Conservation (phyloP, 2,888 invertebrate genomes). For the Xiphydria camelus region DNA sequence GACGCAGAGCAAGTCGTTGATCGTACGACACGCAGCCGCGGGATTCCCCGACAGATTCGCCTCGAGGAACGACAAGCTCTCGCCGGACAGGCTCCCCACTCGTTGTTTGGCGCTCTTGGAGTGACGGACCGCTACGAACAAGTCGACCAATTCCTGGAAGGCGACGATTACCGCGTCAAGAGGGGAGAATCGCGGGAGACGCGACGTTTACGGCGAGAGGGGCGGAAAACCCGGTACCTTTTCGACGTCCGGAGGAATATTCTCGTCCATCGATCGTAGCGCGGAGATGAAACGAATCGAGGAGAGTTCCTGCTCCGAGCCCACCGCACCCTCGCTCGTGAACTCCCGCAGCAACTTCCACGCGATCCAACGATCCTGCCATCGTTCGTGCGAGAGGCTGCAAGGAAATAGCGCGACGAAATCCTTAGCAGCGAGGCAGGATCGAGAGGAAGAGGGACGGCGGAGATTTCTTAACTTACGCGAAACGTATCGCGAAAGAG, state of each 20-base stretch:
- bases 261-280: conserved; percentile 27
- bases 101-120: conserved; percentile 16
- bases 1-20: conserved; percentile 42
- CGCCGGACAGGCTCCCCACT: conserved; percentile 51
- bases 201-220: too few species aligned
- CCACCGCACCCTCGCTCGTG: conserved; percentile 16
- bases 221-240: too few species aligned
- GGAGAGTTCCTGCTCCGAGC: conserved; percentile 26
- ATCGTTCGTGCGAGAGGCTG: too few species aligned
- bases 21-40: conserved; percentile 41
- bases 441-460: too few species aligned
- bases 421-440: too few species aligned
- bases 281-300: conserved; percentile 28
- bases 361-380: conserved; percentile 36
- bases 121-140: conserved; percentile 25
- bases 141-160: conserved; percentile 33
- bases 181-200: too few species aligned
- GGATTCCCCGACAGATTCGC: conserved; percentile 59
- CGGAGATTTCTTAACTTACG: too few species aligned
- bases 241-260: conserved; percentile 24
- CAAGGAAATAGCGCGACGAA: too few species aligned
- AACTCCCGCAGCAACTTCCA: conserved; percentile 31
- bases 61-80: conserved; percentile 57
- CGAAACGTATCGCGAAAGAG: too few species aligned
- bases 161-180: too few species aligned